These are phyloP conservation scores for Mimumesa dahlbomi DNA, from an alignment of 2,888 invertebrate genomes.

Conservation along the genomic window DNA sequence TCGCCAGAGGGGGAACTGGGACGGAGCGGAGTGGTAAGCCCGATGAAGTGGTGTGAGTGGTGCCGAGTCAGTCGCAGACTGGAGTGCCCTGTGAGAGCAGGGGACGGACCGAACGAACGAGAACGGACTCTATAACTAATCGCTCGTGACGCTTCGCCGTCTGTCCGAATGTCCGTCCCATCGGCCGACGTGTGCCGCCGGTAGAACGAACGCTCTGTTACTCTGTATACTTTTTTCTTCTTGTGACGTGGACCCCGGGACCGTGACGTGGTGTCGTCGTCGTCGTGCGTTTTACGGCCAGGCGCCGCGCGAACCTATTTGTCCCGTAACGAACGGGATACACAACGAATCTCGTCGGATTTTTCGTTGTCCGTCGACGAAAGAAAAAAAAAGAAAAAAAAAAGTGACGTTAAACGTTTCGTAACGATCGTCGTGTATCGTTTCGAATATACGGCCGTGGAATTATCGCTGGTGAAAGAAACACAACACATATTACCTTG, in stretches of 20 bases:
- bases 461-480: not conserved
- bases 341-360: no score
- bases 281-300: not conserved
- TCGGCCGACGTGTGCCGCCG: conserved; percentile 33
- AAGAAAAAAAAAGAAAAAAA: no score
- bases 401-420: no score
- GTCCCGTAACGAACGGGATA: no score
- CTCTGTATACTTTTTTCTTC: conserved; percentile 33
- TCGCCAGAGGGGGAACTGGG: conserved; percentile 78
- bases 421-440: no score
- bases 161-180: conserved; percentile 68
- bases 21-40: conserved; percentile 72
- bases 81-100: conserved; percentile 79
- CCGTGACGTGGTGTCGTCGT: no score
- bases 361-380: no score
- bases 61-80: conserved; percentile 79
- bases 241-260: not conserved
- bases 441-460: no score
- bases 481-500: no score
- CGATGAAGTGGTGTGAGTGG: conserved; percentile 79
- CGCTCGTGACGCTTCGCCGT: conserved; percentile 66
- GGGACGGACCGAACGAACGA: conserved; percentile 75
- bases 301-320: no score
- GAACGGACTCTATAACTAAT: conserved; percentile 68
- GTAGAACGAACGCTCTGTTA: not conserved